Conservation (phyloP, 2,797 vertebrate genomes). For the Decapterus maruadsi region DNA sequence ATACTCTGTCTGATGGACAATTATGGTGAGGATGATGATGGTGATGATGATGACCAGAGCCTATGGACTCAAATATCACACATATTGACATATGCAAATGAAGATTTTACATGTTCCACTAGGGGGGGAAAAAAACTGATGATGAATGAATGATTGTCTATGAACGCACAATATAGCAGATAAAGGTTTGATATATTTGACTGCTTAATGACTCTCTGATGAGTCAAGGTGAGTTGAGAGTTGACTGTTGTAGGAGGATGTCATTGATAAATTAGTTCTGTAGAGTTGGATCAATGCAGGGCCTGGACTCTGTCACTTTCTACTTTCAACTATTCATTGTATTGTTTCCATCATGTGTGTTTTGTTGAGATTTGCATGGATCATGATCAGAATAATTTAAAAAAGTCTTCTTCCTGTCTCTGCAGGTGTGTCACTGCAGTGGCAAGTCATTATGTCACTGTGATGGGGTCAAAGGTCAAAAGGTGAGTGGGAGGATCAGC, state of each 20-base stretch:
- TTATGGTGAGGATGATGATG: background rate
- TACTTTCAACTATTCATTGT: background rate
- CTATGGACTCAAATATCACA: too few relatives aligned
- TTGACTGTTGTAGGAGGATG: too few relatives aligned
- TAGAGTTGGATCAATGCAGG: background rate
- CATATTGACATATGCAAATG: too few relatives aligned
- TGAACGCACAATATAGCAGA: too few relatives aligned
- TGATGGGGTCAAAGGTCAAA: slow-evolving; percentile 79
- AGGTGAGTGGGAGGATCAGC: slow-evolving; percentile 64
- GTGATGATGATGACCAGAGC: too few relatives aligned
- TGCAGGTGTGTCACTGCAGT: slow-evolving; percentile 73
- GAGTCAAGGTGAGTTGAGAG: background rate
- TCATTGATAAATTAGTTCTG: background rate
- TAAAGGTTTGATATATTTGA: background rate
- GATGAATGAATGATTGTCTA: too few relatives aligned
- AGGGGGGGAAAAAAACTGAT: too few relatives aligned
- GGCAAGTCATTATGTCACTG: slow-evolving; percentile 75
- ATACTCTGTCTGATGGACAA: background rate
- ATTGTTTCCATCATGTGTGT: background rate
- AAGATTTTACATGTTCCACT: too few relatives aligned
- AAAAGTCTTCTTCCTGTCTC: background rate
- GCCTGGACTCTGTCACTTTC: background rate
- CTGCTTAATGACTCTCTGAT: background rate
- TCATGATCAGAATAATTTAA: background rate
- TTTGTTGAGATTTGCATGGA: background rate